Evolutionary conservation across 2,888 invertebrate species (phyloP), one percentile per base, ranked within the genome.

Genomic region (Nowickia ferox): DNA sequence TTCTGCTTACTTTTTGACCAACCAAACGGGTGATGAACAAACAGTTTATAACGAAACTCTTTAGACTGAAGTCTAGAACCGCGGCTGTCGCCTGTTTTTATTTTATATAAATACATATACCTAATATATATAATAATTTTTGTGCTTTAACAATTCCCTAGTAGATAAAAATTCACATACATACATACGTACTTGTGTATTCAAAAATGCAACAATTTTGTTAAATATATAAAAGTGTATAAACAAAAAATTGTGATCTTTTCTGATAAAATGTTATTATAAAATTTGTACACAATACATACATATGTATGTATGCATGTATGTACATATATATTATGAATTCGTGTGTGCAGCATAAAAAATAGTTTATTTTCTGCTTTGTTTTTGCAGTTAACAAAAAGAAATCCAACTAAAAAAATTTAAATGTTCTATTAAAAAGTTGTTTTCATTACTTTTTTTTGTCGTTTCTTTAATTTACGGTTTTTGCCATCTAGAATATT

Each of bases 21-120:
- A 74, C 53, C 66, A 68, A 84, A 77, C 66, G 59, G 48, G 66
- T 63, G 86, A 86, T 83, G 71, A 80, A 83, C 79, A 83, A 86
- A 80, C 83, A 86, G 83, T 86, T 83, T 83, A 80, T 61, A 76
- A 86, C 83, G 83, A 86, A 72, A 80, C 86, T 76, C 76, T 75
- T 83, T 66, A 76, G 72, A 68, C 66, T 51, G 72, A 76, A 80
- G 86, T 83, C 48, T 71, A 57, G 10, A 30, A 55, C 38, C 59
- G 30, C 76, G 83, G 79, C 63, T 79, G 79, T 44, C 71, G 71
- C 76, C 68, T 72, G 59, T 61, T 78, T 72, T 77, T 72, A 3
- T 71, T 22, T 46, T 53, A 15, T 48, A 71, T 71, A 22, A 2
- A 2, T 22, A 22, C 2, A 2, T 22, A 22, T 2, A 22, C 2